A percentile compares a stretch with the other conserved stretches of the same genome.
phyloP scores from a whole-genome alignment of 2,888 invertebrate genomes.

The Lithophane semibrunnea region DNA sequence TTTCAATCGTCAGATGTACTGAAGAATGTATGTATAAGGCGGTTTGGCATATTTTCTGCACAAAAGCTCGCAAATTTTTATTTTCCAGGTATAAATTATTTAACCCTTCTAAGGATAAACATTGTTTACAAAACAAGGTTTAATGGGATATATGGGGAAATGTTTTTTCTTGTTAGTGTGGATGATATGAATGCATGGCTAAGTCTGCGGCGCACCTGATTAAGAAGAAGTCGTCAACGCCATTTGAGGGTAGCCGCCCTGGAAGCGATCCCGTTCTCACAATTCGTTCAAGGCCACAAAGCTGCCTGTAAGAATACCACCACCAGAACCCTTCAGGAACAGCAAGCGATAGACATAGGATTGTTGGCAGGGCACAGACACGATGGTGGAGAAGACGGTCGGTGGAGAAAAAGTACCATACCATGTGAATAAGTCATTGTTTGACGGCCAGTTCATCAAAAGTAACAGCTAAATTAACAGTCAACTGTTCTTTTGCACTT shows the following conservation, averaged over 20 bases:
- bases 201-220: background rate
- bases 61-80: too few species aligned
- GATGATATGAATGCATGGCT: background rate
- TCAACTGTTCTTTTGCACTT: too few species aligned
- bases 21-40: too few species aligned
- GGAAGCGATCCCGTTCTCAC: conserved; percentile 1
- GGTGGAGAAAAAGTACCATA: background rate
- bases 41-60: too few species aligned
- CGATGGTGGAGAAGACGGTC: conserved; percentile 1
- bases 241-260: background rate
- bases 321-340: conserved; percentile 1
- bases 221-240: background rate
- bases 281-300: background rate
- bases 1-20: background rate
- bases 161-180: background rate
- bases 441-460: too few species aligned
- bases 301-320: conserved; percentile 15
- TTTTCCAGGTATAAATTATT: background rate
- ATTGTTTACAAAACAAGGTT: background rate
- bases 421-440: background rate
- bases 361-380: background rate
- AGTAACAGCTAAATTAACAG: too few species aligned
- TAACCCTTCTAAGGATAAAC: background rate
- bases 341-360: conserved; percentile 5
- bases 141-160: background rate